Base-by-base conservation (phyloP, 2,113 vertebrate species). In the Odobenus rosmarus region DNA sequence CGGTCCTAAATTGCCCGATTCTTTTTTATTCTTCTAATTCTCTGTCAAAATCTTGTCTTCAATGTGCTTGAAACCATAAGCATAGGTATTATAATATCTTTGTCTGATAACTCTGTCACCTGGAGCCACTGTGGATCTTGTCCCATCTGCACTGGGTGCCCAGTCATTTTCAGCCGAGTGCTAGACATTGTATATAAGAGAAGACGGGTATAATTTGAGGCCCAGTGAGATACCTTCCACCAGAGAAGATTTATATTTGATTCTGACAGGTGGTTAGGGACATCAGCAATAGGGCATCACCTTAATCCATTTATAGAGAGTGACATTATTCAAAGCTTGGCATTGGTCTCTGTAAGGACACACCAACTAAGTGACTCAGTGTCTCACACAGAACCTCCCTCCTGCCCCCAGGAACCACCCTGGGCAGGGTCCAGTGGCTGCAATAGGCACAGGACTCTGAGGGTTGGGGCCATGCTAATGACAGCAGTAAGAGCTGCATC, bases 21-120 rank as follows among this genome's bases (percentile, higher is more conserved):
- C 64, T 36, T 72, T 93, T 33, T 77, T 26, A 18, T 64, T 55
- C 55, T 93, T 67, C 61, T 24, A n/a, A 26, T 67, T 64, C 16
- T 61, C 33, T 62, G 24, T 77, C 18, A 77, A 79, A 77, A 14
- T 24, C 28, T 86, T 80, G 33, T 7, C 31, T 51, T 39, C 46
- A 59, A 21, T 4, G 74, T 76, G 69, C n/a, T 87, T 46, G 24
- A 53, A 36, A 61, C 5, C 55, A 33, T 24, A 53, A 86, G 55
- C 81, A 11, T 0, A 39, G 49, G 10, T 26, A 18, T 14, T 23
- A 4, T 13, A 49, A 36, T 31, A 7, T 39, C 33, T 28, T 0
- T 5, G 26, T 64, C 9, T 39, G 39, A 13, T 8, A 2, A 18
- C 16, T 28, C 31, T 11, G 9, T 3, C 1, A 18, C 28, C 15